Evolutionary conservation across 2,888 invertebrate genomes (phyloP).

Genomic region (Plagodis dolabraria): DNA sequence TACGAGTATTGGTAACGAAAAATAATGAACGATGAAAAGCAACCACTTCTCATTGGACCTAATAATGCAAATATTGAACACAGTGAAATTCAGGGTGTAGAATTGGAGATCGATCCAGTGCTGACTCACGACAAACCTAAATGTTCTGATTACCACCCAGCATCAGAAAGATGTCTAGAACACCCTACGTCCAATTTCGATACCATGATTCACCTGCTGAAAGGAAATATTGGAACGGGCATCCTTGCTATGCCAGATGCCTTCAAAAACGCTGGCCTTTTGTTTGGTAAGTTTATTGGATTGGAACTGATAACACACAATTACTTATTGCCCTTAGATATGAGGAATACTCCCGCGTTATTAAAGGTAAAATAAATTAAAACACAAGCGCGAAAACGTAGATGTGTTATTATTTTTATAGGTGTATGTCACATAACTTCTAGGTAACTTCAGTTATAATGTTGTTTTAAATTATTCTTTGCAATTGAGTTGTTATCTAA

Average conservation of each 20-base stretch:
- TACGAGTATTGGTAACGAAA: slow-evolving; percentile 22
- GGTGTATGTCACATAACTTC: too few species aligned
- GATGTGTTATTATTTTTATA: too few species aligned
- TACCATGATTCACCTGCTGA: slow-evolving; percentile 89
- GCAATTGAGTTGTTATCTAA: too few species aligned
- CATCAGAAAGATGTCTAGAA: slow-evolving; percentile 88
- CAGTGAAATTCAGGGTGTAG: slow-evolving; percentile 63
- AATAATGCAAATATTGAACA: slow-evolving; percentile 60
- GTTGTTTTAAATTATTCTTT: too few species aligned
- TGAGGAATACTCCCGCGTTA: too few species aligned
- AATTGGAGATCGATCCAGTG: slow-evolving; percentile 59
- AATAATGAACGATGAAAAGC: slow-evolving; percentile 88
- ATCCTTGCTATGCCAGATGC: slow-evolving; percentile 99
- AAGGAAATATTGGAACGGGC: slow-evolving; percentile 94
- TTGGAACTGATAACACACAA: background rate
- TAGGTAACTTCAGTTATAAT: too few species aligned
- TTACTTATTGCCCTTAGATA: too few species aligned
- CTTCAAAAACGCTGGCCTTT: slow-evolving; percentile 94
- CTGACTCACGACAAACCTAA: slow-evolving; percentile 61
- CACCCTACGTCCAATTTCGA: slow-evolving; percentile 93
- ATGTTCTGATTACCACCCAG: slow-evolving; percentile 79
- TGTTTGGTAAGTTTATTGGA: slow-evolving; percentile 86
- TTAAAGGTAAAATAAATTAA: too few species aligned
- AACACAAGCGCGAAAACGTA: too few species aligned
- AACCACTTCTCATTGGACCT: slow-evolving; percentile 86